These are phyloP conservation scores for Atherinosoma microstoma DNA, from an alignment of 2,797 vertebrate species.

Conservation along the genomic window DNA sequence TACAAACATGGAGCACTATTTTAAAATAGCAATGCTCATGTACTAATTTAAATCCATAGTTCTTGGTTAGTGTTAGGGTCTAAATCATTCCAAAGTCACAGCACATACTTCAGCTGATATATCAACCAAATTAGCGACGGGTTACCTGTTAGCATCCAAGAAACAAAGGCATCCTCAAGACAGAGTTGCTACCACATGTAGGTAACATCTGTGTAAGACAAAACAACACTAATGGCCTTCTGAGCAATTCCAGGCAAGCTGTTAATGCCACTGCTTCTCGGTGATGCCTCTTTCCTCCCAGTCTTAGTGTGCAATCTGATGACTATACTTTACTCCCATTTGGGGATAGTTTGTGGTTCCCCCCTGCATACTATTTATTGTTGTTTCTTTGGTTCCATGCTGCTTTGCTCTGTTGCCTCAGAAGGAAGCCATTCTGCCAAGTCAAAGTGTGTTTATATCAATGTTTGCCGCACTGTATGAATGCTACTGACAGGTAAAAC, in stretches of 20 bases:
- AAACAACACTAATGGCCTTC: constrained; percentile 33
- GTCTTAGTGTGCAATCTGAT: constrained; percentile 15
- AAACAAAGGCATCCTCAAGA: constrained; percentile 23
- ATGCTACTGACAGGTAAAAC: constrained; percentile 29
- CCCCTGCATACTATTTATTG: constrained; percentile 39
- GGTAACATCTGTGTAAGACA: constrained; percentile 28
- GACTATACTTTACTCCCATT: constrained; percentile 38
- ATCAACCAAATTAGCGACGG: constrained; percentile 67
- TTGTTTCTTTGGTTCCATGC: constrained; percentile 13
- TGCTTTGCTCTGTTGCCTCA: constrained; percentile 26
- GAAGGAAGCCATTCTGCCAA: constrained; percentile 7
- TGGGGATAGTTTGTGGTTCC: constrained; percentile 37
- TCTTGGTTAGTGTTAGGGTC: constrained; percentile 20
- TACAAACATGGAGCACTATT: too few relatives aligned
- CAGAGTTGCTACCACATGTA: not conserved
- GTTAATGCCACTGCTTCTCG: constrained; percentile 39
- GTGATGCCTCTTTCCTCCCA: constrained; percentile 13
- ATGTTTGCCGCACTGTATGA: constrained; percentile 10
- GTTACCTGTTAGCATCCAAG: constrained; percentile 41
- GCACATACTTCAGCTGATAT: constrained; percentile 56
- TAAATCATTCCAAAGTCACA: constrained; percentile 40
- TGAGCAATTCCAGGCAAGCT: constrained; percentile 46
- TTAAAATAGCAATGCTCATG: too few relatives aligned
- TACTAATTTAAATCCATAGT: constrained; percentile 32
- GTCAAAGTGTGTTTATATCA: constrained; percentile 23